Conservation (phyloP, 2,888 invertebrate species). For the Yponomeuta cagnagella region DNA sequence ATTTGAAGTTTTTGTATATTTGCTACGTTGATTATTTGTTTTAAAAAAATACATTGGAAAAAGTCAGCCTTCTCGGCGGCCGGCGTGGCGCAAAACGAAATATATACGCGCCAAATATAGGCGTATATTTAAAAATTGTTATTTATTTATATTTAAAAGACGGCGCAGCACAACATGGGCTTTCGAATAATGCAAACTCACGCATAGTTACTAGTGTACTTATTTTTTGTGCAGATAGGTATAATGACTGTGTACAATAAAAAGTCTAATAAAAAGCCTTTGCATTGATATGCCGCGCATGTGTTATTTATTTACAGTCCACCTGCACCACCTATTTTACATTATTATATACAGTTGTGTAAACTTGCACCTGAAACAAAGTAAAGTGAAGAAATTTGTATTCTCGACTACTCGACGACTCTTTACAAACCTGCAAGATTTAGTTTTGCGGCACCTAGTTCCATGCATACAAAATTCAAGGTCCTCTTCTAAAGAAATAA, state of each 20-base stretch:
- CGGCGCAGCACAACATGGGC: slow-evolving; percentile 46
- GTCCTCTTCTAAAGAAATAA: too few relatives aligned
- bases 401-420: too few relatives aligned
- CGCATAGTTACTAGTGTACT: slow-evolving; percentile 65
- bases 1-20: slow-evolving; percentile 54
- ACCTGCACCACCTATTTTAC: neutral
- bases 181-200: slow-evolving; percentile 40
- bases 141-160: slow-evolving; percentile 41
- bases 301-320: slow-evolving; percentile 14
- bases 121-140: slow-evolving; percentile 22
- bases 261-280: slow-evolving; percentile 69
- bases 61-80: slow-evolving; percentile 29
- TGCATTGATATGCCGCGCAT: slow-evolving; percentile 63
- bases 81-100: slow-evolving; percentile 26
- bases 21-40: slow-evolving; percentile 40
- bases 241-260: slow-evolving; percentile 63
- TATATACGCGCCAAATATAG: slow-evolving; percentile 3
- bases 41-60: slow-evolving; percentile 14
- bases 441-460: neutral
- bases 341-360: neutral
- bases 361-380: neutral
- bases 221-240: slow-evolving; percentile 44
- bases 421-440: neutral
- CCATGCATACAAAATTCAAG: too few relatives aligned
- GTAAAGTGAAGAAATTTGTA: neutral